These are phyloP conservation scores for Pomacea maculata DNA, from an alignment of 1,140 invertebrate species.

Conservation along the genomic window DNA sequence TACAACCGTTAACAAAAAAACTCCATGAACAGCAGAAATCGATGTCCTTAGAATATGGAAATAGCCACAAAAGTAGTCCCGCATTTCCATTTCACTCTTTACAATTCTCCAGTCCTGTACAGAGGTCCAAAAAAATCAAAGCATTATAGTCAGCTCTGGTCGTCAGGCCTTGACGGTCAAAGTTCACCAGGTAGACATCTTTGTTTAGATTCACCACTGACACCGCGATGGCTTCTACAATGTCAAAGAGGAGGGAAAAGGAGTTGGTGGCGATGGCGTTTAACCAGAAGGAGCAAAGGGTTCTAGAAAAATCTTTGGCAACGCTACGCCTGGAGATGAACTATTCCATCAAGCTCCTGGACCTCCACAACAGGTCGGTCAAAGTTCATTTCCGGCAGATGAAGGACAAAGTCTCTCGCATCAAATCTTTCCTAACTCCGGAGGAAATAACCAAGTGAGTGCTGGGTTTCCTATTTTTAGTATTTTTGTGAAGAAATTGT, in stretches of 20 bases:
- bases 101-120: no score
- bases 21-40: no score
- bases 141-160: no score
- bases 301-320: slow-evolving; percentile 53
- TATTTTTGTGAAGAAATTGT: no score
- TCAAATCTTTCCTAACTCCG: slow-evolving; percentile 50
- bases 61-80: no score
- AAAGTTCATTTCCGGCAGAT: slow-evolving; percentile 53
- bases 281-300: slow-evolving; percentile 57
- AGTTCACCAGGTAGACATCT: no score
- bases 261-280: slow-evolving; percentile 52
- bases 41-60: no score
- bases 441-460: slow-evolving; percentile 50
- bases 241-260: slow-evolving; percentile 32
- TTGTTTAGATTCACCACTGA: neutral
- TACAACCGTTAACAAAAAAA: no score
- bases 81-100: no score
- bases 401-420: slow-evolving; percentile 53
- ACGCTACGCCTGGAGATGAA: slow-evolving; percentile 50
- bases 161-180: no score
- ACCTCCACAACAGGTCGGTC: slow-evolving; percentile 53
- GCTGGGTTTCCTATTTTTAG: no score
- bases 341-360: slow-evolving; percentile 54
- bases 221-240: slow-evolving; percentile 1
- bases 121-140: no score